These are phyloP conservation scores for Hyles vespertilio DNA, from an alignment of 1,140 invertebrate species.

Conservation along the genomic window DNA sequence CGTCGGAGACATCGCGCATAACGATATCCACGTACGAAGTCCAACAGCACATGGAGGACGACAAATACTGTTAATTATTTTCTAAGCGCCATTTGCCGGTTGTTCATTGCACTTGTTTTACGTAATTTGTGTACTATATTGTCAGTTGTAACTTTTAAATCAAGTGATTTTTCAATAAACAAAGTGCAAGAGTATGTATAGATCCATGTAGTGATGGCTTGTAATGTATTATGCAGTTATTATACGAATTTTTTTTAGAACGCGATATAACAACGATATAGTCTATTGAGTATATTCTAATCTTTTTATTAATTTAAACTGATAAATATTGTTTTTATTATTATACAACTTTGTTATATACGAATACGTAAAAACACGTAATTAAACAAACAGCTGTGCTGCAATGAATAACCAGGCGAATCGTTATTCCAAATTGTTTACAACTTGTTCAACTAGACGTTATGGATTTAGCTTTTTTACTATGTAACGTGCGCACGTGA, in stretches of 20 bases:
- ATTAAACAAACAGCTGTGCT: background rate
- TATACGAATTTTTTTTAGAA: no score
- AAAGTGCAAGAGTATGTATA: no score
- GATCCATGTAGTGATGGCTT: no score
- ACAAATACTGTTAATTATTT: conserved; percentile 35
- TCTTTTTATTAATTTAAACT: no score
- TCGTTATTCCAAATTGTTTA: background rate
- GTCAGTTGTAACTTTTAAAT: no score
- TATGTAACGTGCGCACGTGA: background rate
- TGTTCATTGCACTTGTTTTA: conserved; percentile 10
- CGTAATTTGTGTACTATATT: background rate
- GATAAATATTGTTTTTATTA: no score
- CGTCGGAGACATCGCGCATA: conserved; percentile 53
- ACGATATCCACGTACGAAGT: conserved; percentile 57
- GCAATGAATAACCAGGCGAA: conserved; percentile 4
- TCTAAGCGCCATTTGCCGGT: conserved; percentile 2
- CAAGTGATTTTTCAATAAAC: no score
- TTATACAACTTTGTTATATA: background rate
- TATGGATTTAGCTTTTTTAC: conserved; percentile 12
- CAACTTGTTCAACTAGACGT: conserved; percentile 1
- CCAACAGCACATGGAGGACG: conserved; percentile 44
- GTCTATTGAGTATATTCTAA: no score
- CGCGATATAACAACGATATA: no score
- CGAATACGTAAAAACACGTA: background rate
- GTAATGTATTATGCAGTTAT: no score